Conservation (phyloP, 2,797 vertebrate genomes). For the Spheniscus humboldti region DNA sequence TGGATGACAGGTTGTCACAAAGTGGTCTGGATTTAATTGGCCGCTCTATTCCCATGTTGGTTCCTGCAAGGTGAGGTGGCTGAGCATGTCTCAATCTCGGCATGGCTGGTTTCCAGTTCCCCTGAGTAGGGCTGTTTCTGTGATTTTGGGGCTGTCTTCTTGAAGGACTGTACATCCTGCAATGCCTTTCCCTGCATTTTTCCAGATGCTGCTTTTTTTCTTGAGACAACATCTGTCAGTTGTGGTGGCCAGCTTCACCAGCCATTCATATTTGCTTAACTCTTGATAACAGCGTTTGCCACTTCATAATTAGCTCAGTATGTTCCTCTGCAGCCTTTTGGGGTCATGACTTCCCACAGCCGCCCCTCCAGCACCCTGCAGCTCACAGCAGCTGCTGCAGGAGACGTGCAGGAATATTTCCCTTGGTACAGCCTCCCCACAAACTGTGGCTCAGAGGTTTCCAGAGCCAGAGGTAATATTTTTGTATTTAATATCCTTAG, state of each 20-base stretch:
- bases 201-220: background rate
- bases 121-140: background rate
- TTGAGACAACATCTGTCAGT: background rate
- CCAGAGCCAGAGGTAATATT: background rate
- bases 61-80: background rate
- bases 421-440: background rate
- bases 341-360: background rate
- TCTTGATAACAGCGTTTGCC: background rate
- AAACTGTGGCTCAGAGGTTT: background rate
- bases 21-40: background rate
- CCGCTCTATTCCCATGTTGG: background rate
- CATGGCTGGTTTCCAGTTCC: background rate
- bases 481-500: background rate
- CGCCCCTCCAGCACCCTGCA: background rate
- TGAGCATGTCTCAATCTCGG: accelerated
- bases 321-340: background rate
- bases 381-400: background rate
- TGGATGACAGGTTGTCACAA: background rate
- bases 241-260: background rate
- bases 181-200: background rate
- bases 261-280: background rate
- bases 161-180: background rate
- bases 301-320: background rate
- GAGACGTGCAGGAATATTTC: background rate
- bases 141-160: background rate